These are phyloP conservation scores for Pseudorectes ferrugineus DNA, from an alignment of 2,113 vertebrate genomes.

Conservation along the genomic window DNA sequence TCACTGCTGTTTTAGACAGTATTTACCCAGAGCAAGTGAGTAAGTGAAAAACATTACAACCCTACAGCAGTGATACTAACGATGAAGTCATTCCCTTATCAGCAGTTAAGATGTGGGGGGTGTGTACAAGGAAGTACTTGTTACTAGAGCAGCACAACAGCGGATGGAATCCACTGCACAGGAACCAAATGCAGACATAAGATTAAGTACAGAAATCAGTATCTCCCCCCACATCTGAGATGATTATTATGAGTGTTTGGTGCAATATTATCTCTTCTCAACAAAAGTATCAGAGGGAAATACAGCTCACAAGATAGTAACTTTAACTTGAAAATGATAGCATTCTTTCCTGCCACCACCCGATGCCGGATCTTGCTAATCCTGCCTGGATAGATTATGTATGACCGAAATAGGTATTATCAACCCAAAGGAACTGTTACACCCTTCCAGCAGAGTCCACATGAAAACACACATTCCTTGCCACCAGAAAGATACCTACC, in stretches of 20 bases:
- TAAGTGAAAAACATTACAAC: not conserved
- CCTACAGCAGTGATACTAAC: not conserved
- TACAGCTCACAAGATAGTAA: not conserved
- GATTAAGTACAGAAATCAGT: not conserved
- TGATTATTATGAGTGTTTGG: not conserved
- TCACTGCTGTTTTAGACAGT: not conserved
- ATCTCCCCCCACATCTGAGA: not conserved
- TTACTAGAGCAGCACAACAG: not conserved
- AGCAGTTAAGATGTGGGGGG: not conserved
- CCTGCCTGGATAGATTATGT: not conserved
- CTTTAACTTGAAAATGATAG: not conserved
- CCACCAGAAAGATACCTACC: not conserved
- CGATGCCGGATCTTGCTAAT: fast-evolving
- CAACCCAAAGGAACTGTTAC: not conserved
- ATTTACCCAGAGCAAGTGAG: not conserved
- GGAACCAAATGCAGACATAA: not conserved
- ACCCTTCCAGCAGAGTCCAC: not conserved
- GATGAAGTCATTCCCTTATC: not conserved
- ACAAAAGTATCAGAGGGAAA: not conserved
- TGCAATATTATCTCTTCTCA: not conserved
- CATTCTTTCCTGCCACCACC: not conserved
- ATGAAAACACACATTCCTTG: not conserved
- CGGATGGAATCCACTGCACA: not conserved
- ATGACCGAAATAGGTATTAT: not conserved
- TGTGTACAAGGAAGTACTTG: not conserved